A percentile compares a stretch with the other conserved stretches of the same genome.
These are phyloP conservation scores for Toxonevra muliebris DNA, from an alignment of 2,888 invertebrate genomes.

Conservation along the genomic window DNA sequence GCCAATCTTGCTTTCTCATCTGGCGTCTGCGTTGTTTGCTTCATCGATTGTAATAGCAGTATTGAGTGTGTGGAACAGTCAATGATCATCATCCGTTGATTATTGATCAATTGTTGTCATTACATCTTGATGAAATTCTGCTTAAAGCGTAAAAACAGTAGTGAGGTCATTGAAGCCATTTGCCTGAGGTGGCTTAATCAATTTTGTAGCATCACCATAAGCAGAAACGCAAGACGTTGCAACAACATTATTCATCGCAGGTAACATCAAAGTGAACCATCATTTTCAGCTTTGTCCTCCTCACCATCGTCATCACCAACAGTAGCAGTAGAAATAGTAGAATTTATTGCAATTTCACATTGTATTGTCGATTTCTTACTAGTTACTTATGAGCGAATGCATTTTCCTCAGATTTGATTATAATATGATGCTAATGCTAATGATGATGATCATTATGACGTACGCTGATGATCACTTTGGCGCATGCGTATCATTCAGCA, in stretches of 20 bases:
- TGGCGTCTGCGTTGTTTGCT: no score
- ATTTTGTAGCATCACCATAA: conserved; percentile 48
- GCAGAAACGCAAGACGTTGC: neutral
- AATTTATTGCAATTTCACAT: neutral
- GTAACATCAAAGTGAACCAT: conserved; percentile 2
- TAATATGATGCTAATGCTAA: conserved; percentile 21
- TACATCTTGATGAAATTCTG: conserved; percentile 59
- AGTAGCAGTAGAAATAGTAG: conserved; percentile 20
- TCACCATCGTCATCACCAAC: conserved; percentile 14
- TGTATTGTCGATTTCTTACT: neutral
- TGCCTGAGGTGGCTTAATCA: conserved; percentile 61
- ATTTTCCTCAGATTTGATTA: neutral
- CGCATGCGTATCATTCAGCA: conserved; percentile 61
- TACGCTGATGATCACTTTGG: conserved; percentile 41
- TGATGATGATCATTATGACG: neutral
- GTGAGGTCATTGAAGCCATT: conserved; percentile 64
- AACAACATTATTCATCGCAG: conserved; percentile 20
- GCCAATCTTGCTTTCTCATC: no score
- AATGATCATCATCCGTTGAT: conserved; percentile 1
- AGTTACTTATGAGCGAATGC: neutral
- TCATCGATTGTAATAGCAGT: no score
- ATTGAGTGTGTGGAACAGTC: no score
- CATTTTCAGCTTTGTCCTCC: conserved; percentile 6
- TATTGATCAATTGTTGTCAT: conserved; percentile 31
- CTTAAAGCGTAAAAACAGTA: conserved; percentile 65